phyloP scores from a whole-genome alignment of 2,113 vertebrate genomes.

The Petromus typicus region DNA sequence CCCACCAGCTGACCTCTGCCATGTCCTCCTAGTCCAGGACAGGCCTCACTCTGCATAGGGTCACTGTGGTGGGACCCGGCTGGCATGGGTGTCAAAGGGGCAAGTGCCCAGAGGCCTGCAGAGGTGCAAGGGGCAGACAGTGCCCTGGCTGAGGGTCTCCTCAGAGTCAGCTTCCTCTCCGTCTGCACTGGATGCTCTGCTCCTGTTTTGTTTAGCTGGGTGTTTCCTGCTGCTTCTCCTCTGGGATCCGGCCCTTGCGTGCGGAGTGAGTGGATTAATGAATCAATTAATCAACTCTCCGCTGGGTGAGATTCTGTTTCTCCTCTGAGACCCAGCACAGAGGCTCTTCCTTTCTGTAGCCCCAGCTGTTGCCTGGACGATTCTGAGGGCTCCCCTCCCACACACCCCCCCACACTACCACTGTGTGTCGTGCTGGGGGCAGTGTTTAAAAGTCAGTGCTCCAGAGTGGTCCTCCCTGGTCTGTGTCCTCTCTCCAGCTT shows the following conservation, averaged over 20 bases:
- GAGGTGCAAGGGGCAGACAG: neutral
- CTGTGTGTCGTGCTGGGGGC: fast-evolving
- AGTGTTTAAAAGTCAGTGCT: neutral
- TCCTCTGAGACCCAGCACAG: neutral
- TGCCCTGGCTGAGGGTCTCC: fast-evolving
- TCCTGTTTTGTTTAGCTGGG: neutral
- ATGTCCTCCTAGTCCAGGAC: fast-evolving
- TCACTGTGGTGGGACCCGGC: neutral
- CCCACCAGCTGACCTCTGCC: neutral
- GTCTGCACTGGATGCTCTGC: fast-evolving
- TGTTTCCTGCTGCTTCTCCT: neutral
- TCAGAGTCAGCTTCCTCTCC: neutral
- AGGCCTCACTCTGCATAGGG: neutral
- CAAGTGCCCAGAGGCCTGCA: neutral
- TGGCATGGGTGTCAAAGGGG: fast-evolving
- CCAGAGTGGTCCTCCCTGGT: fast-evolving
- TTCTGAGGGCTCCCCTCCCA: neutral
- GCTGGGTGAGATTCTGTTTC: neutral
- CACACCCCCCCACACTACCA: fast-evolving
- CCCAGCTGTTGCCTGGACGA: neutral
- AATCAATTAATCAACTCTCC: neutral
- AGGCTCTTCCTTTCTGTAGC: neutral
- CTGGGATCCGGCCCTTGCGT: neutral
- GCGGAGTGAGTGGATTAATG: constrained; percentile 23
- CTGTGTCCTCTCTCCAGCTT: fast-evolving